phyloP scores from a whole-genome alignment of 2,797 vertebrate genomes.

The Pitangus sulphuratus region DNA sequence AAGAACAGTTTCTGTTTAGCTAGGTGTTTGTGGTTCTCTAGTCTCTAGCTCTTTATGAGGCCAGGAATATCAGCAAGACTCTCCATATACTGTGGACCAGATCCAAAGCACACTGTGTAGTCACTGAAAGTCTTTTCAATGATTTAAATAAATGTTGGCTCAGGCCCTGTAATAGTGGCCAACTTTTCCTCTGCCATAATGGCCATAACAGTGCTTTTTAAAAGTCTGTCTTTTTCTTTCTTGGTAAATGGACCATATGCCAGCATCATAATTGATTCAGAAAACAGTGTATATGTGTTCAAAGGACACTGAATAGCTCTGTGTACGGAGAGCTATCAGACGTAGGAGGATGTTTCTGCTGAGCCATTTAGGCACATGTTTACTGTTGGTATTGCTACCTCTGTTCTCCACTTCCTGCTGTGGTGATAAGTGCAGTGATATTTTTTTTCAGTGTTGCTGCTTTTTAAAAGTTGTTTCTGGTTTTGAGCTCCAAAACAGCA shows the following conservation, averaged over 20 bases:
- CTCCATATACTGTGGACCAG: background rate
- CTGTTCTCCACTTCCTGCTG: background rate
- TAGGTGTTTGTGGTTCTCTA: background rate
- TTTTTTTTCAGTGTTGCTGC: background rate
- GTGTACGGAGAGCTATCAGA: background rate
- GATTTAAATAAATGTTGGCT: background rate
- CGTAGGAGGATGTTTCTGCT: background rate
- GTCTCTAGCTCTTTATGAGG: background rate
- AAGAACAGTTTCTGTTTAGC: background rate
- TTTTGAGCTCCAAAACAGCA: background rate
- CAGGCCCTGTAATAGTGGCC: background rate
- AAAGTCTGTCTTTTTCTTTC: background rate
- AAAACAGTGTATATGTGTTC: background rate
- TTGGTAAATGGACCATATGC: conserved; percentile 17
- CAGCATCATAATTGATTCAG: background rate
- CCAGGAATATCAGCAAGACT: background rate
- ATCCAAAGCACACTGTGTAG: background rate
- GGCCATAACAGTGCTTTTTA: background rate
- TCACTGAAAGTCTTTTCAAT: background rate
- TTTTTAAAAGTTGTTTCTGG: background rate
- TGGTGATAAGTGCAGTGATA: background rate
- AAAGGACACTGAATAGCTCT: background rate
- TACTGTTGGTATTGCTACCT: background rate
- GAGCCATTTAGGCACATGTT: background rate
- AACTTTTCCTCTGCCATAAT: background rate